A percentile compares a stretch with the other conserved stretches of the same genome.
These are phyloP conservation scores for Nomada hirtipes DNA, from an alignment of 2,888 invertebrate genomes.

Conservation along the genomic window DNA sequence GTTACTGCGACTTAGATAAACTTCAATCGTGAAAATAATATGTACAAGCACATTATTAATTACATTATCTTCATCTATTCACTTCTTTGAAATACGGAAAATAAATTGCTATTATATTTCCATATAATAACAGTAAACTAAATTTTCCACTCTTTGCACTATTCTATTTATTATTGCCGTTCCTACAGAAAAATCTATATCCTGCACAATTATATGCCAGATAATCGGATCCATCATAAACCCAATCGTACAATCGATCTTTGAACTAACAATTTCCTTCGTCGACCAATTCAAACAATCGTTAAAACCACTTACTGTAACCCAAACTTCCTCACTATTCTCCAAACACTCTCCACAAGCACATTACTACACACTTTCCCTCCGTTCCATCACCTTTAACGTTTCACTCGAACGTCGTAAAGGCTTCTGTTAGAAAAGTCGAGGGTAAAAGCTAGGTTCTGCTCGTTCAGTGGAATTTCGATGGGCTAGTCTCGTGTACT, in stretches of 20 bases:
- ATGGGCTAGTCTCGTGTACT: conserved; percentile 31
- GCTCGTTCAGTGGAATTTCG: conserved; percentile 31
- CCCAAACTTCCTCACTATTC: neutral
- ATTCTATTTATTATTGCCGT: too few relatives aligned
- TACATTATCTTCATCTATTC: too few relatives aligned
- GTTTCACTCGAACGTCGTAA: neutral
- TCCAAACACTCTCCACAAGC: neutral
- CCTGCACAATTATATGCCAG: neutral
- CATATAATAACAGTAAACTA: too few relatives aligned
- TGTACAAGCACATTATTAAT: too few relatives aligned
- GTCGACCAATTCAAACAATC: neutral
- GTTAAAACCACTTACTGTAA: too few relatives aligned
- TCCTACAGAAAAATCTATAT: too few relatives aligned
- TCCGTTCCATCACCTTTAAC: neutral
- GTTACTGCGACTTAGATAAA: too few relatives aligned
- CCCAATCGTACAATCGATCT: neutral
- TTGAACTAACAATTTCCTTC: neutral
- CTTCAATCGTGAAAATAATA: too few relatives aligned
- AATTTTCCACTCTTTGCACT: too few relatives aligned
- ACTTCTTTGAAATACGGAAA: too few relatives aligned
- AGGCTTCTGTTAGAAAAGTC: neutral
- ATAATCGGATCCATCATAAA: neutral
- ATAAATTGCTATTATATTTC: too few relatives aligned
- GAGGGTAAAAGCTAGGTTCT: conserved; percentile 24
- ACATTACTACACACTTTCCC: too few relatives aligned